Conservation (phyloP, 2,113 vertebrate species). For the Setophaga coronata region DNA sequence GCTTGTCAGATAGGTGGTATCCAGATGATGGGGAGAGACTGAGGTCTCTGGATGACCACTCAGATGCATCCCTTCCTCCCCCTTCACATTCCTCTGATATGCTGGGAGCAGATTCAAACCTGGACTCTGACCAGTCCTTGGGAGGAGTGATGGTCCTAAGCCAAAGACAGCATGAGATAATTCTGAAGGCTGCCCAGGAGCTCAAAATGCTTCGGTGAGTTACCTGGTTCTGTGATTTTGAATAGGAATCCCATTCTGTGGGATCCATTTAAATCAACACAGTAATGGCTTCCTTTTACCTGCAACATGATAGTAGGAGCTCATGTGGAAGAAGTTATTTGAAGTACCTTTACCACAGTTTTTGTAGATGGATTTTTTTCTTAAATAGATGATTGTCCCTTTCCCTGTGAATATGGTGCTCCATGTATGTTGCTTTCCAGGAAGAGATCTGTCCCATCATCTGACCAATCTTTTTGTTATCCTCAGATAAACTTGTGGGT, state of each 20-base stretch:
- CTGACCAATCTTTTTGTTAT: neutral
- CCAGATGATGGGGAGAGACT: conserved; percentile 75
- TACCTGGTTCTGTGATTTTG: neutral
- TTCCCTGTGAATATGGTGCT: neutral
- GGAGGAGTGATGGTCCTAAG: conserved; percentile 92
- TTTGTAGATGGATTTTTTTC: neutral
- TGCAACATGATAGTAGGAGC: neutral
- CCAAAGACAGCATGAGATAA: conserved; percentile 97
- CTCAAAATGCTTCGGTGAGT: conserved; percentile 96
- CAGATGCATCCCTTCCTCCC: conserved; percentile 62
- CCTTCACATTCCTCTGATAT: conserved; percentile 76
- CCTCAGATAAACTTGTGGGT: neutral
- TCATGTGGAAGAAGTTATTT: neutral
- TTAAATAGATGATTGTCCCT: neutral
- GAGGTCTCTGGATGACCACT: conserved; percentile 74
- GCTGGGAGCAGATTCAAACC: conserved; percentile 71
- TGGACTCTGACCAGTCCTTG: conserved; percentile 75
- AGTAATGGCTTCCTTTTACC: neutral
- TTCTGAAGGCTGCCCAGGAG: conserved; percentile 98
- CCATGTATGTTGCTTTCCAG: neutral
- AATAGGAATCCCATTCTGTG: neutral
- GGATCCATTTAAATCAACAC: neutral
- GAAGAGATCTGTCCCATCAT: neutral
- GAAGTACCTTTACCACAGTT: neutral
- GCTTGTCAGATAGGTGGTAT: conserved; percentile 78